A percentile compares a stretch with the other conserved stretches of the same genome.
Evolutionary conservation across 2,797 vertebrate genomes (phyloP).

Genomic region (Hylomyscus alleni): DNA sequence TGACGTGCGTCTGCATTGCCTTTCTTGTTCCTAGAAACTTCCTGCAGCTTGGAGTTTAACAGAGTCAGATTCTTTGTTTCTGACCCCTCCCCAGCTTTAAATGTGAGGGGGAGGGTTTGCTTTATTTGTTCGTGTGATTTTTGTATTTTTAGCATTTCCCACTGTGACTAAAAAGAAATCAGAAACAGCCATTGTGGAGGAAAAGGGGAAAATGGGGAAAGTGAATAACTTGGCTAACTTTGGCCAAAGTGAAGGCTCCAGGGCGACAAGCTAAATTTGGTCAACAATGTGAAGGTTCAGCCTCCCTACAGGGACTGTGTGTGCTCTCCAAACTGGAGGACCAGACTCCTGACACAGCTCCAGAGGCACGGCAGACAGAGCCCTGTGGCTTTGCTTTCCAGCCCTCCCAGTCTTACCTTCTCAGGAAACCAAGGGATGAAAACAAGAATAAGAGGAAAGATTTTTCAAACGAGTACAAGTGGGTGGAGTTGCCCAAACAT

Average conservation of each 20-base stretch:
- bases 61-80: neutral
- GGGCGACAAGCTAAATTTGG: neutral
- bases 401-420: neutral
- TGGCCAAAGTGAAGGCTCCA: neutral
- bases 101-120: neutral
- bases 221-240: neutral
- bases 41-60: constrained; percentile 4
- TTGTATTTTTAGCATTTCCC: neutral
- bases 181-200: neutral
- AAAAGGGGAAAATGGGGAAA: neutral
- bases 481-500: neutral
- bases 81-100: neutral
- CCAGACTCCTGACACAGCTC: neutral
- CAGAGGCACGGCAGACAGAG: neutral
- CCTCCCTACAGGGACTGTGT: neutral
- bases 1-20: no score
- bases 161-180: neutral
- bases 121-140: neutral
- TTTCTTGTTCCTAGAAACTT: neutral
- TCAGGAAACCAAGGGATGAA: neutral
- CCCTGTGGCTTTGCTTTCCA: neutral
- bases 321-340: neutral
- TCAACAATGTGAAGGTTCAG: neutral
- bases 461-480: neutral
- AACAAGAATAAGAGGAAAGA: neutral